Evolutionary conservation across 2,797 vertebrate genomes (phyloP).

Genomic region (Sciurus carolinensis): DNA sequence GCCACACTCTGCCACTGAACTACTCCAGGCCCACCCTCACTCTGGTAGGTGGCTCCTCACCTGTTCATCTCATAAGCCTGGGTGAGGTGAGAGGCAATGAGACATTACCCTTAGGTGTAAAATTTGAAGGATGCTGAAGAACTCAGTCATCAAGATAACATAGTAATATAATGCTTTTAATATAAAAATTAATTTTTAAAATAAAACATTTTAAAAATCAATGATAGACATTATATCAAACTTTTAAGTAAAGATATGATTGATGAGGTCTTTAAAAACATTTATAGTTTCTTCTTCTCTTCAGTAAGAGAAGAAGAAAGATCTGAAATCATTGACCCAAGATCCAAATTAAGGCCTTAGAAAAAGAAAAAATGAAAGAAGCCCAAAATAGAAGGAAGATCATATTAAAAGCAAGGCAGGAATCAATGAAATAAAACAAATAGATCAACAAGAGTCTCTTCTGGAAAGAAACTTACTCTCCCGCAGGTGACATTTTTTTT

Average conservation of each 20-base stretch:
- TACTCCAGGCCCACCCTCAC: too few species aligned
- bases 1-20: not conserved
- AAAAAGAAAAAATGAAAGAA: constrained; percentile 45
- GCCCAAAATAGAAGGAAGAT: not conserved
- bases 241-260: not conserved
- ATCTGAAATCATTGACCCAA: constrained; percentile 4
- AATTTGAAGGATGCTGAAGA: not conserved
- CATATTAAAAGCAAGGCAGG: constrained; percentile 25
- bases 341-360: not conserved
- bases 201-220: not conserved
- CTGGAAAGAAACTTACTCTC: not conserved
- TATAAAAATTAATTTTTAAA: not conserved
- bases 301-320: constrained; percentile 29
- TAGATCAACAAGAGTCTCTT: not conserved
- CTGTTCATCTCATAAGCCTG: not conserved
- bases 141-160: not conserved
- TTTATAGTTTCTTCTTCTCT: too few species aligned
- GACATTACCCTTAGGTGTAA: not conserved
- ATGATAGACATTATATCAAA: not conserved
- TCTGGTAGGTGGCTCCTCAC: not conserved
- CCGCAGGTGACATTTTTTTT: not conserved
- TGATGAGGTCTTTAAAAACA: not conserved
- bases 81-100: not conserved
- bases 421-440: constrained; percentile 39
- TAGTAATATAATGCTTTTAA: not conserved